A percentile compares a stretch with the other conserved stretches of the same genome.
These are phyloP conservation scores for Diglossa cyanea DNA, from an alignment of 2,797 vertebrate species.

Conservation along the genomic window DNA sequence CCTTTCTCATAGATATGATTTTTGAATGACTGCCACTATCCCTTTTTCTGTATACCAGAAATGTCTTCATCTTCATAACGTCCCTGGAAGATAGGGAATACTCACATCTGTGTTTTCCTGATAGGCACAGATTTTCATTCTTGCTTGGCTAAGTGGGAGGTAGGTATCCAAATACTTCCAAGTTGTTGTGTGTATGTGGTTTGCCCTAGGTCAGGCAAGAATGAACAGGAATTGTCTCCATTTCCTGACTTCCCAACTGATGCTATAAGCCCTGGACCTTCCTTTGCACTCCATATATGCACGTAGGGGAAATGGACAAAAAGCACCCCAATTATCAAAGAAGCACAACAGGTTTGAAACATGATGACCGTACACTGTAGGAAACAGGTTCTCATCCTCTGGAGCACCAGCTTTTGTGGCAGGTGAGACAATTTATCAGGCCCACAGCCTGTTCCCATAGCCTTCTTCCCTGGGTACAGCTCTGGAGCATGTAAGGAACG, in stretches of 20 bases:
- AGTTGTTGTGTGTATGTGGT: background rate
- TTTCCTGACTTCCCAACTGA: background rate
- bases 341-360: background rate
- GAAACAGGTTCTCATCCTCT: background rate
- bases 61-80: background rate
- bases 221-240: background rate
- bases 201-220: background rate
- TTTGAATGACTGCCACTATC: slow-evolving; percentile 1
- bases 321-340: background rate
- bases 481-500: background rate
- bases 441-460: background rate
- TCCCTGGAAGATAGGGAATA: background rate
- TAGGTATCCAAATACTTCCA: background rate
- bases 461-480: background rate
- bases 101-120: background rate
- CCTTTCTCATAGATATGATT: background rate
- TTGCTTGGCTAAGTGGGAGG: background rate
- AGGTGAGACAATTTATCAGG: background rate
- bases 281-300: background rate
- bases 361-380: background rate
- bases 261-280: background rate
- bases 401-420: background rate
- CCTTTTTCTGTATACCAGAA: background rate
- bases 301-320: background rate
- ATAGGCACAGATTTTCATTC: background rate